Conservation (phyloP, 2,888 invertebrate genomes). For the Coelopa pilipes region DNA sequence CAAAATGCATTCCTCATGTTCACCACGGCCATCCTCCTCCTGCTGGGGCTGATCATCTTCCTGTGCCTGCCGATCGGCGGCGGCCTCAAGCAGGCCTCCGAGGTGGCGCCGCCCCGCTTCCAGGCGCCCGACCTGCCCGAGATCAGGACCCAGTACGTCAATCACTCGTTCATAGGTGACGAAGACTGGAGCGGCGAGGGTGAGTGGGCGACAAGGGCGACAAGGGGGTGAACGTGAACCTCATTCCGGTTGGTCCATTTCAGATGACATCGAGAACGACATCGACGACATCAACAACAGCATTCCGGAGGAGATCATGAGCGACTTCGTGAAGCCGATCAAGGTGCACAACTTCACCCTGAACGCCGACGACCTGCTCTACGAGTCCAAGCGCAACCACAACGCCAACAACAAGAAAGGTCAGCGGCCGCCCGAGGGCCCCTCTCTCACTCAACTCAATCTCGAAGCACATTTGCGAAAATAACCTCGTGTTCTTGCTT, state of each 20-base stretch:
- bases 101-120: slow-evolving; percentile 30
- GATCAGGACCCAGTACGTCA: slow-evolving; percentile 47
- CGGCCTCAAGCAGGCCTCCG: not conserved
- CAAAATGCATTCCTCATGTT: slow-evolving; percentile 51
- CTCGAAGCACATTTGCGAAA: not conserved
- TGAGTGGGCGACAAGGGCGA: slow-evolving; percentile 31
- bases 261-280: slow-evolving; percentile 50
- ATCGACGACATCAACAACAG: slow-evolving; percentile 51
- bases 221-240: not conserved
- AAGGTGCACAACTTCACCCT: slow-evolving; percentile 71
- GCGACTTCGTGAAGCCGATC: slow-evolving; percentile 70
- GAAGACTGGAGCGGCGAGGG: slow-evolving; percentile 50
- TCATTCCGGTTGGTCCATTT: slow-evolving; percentile 12
- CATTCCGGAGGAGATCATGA: slow-evolving; percentile 54
- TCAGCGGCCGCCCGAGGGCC: not conserved
- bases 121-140: slow-evolving; percentile 41
- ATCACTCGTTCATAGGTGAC: slow-evolving; percentile 52
- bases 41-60: slow-evolving; percentile 49
- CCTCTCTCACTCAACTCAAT: too few relatives aligned
- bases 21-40: slow-evolving; percentile 45
- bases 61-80: slow-evolving; percentile 46
- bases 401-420: slow-evolving; percentile 47
- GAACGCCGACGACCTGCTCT: slow-evolving; percentile 71
- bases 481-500: slow-evolving; percentile 4
- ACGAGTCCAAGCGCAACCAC: slow-evolving; percentile 66